Conservation (phyloP, 92 coral and sea anemone genomes). For the Isaurus tuberculatus region DNA sequence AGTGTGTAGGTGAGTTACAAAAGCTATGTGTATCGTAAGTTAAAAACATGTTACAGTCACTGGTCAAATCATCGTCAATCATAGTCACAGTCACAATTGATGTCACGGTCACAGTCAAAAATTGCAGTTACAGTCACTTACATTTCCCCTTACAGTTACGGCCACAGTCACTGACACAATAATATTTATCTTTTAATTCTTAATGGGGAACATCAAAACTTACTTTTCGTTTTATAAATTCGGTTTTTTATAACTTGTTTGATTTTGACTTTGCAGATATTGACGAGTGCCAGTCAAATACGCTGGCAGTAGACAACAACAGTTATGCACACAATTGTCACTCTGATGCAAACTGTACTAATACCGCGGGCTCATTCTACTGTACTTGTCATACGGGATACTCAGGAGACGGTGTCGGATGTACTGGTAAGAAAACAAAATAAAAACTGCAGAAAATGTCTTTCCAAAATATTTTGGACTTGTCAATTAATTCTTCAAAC, state of each 20-base stretch:
- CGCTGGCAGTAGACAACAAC: conserved; percentile 38
- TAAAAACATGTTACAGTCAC: too few species aligned
- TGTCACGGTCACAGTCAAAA: too few species aligned
- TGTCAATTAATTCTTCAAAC: too few species aligned
- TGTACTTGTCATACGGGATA: conserved; percentile 81
- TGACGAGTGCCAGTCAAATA: conserved; percentile 50
- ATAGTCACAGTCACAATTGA: too few species aligned
- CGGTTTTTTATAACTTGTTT: background rate
- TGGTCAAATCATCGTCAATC: too few species aligned
- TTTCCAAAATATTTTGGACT: background rate
- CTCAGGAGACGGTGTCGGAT: conserved; percentile 72
- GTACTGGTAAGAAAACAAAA: conserved; percentile 51
- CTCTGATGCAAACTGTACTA: conserved; percentile 78
- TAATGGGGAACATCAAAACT: too few species aligned
- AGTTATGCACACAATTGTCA: conserved; percentile 79
- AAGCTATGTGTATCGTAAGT: background rate
- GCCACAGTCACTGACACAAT: too few species aligned
- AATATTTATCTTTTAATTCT: too few species aligned
- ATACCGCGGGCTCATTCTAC: conserved; percentile 82
- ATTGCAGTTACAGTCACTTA: too few species aligned
- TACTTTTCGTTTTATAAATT: too few species aligned
- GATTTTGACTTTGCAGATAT: conserved; percentile 38
- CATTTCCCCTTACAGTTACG: too few species aligned
- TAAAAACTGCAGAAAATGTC: background rate
- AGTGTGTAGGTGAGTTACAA: conserved; percentile 49